Evolutionary conservation across 2,888 invertebrate species (phyloP), one percentile per base, ranked within the genome.

Genomic region (Lasioglossum figueresi): DNA sequence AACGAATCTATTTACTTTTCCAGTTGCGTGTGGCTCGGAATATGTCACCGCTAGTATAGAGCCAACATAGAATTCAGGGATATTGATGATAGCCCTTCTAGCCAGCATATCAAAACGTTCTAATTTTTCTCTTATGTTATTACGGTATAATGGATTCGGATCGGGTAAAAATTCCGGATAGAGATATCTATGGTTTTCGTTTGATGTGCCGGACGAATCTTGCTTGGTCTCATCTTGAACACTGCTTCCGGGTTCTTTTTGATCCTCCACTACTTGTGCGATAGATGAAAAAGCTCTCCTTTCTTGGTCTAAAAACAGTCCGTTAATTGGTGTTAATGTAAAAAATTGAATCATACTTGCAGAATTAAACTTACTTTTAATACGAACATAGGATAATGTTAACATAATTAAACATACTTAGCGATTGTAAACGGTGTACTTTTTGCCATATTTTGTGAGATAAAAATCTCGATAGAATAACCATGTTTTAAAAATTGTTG

Each of bases 21-120:
- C 97, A 45, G 98, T 97, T 4, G 98, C 97, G 96, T 98, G 98
- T 6, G 96, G 96, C 95, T 99, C 99, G 0, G 99, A 97, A 87
- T 97, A 97, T 3, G 97, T 98, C 0, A 99, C 98, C 52, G 98
- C 98, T 93, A 99, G 91, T 84, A 99, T 97, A 45, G 98, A 98
- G 23, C 99, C 99, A 92, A 99, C 99, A 96, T 99, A 99, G 96
- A 99, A 99, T 95, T 99, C 99, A 0, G 99, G 99, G 88, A 99
- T 97, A 93, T 98, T 97, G 87, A 99, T 96, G 86, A 97, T 96
- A 76, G 95, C 95, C 90, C 99, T 96, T 82, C 99, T 96, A 83
- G 97, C 97, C 48, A 99, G 94, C 99, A 99, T 99, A 94, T 99
- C 99, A 85, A 96, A 95, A 84, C 99, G 96, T 94, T 99, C 99